phyloP scores from a whole-genome alignment of 2,888 invertebrate species.

The Scaeva pyrastri region DNA sequence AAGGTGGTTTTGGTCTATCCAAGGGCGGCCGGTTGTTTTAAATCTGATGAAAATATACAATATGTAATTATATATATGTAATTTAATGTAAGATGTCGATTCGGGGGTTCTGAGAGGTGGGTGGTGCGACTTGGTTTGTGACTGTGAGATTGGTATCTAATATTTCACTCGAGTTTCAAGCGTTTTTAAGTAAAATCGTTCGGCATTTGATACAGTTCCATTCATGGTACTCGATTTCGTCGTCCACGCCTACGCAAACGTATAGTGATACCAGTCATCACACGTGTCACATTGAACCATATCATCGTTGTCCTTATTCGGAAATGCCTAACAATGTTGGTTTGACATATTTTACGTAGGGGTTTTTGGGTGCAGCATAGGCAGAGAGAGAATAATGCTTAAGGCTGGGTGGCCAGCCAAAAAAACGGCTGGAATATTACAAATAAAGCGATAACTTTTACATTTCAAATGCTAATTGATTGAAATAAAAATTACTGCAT shows the following conservation, averaged over 20 bases:
- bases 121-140: neutral
- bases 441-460: too few relatives aligned
- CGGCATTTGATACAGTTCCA: constrained; percentile 14
- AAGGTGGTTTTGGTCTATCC: neutral
- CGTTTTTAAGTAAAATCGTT: neutral
- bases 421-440: too few relatives aligned
- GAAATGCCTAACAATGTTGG: too few relatives aligned
- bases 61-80: neutral
- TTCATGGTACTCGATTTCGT: neutral
- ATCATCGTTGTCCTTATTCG: too few relatives aligned
- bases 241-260: neutral
- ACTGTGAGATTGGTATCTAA: neutral
- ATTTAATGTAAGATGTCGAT: neutral
- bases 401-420: too few relatives aligned
- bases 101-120: neutral
- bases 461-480: too few relatives aligned
- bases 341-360: too few relatives aligned
- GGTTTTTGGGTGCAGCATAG: too few relatives aligned
- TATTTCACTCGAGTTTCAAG: neutral
- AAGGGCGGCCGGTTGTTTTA: neutral
- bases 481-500: too few relatives aligned
- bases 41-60: neutral
- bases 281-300: too few relatives aligned
- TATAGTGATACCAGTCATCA: constrained; percentile 21
- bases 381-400: too few relatives aligned